These are phyloP conservation scores for Rhabdomys dilectus DNA, from an alignment of 2,113 vertebrate genomes.

Conservation along the genomic window DNA sequence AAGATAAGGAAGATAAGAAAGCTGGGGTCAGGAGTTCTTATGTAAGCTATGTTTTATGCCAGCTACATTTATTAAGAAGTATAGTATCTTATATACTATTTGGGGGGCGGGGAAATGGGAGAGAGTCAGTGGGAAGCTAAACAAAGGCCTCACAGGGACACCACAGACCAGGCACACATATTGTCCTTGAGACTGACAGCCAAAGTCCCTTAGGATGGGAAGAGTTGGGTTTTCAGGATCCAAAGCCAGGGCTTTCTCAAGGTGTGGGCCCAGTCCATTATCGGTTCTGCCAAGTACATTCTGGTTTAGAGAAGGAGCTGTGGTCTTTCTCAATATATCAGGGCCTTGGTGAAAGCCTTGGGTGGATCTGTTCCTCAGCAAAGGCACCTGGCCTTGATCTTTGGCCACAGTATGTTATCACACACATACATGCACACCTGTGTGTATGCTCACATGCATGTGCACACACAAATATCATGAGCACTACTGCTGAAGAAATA, in stretches of 20 bases:
- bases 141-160: too few species aligned
- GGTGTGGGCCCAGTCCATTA: neutral
- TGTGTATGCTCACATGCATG: neutral
- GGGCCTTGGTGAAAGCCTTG: neutral
- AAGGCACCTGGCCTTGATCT: neutral
- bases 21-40: neutral
- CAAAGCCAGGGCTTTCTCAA: neutral
- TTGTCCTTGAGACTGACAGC: neutral
- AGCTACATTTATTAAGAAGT: neutral
- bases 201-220: too few species aligned
- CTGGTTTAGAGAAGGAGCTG: neutral
- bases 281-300: neutral
- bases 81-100: neutral
- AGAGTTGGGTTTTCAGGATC: too few species aligned
- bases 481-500: conserved; percentile 63
- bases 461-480: neutral
- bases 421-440: neutral
- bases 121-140: too few species aligned
- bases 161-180: neutral
- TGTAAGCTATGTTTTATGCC: neutral
- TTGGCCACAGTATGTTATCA: neutral
- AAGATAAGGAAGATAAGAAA: neutral
- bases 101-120: too few species aligned
- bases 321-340: neutral
- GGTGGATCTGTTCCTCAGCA: neutral